phyloP scores from a whole-genome alignment of 2,113 vertebrate species.

The Sinocyclocheilus grahami region DNA sequence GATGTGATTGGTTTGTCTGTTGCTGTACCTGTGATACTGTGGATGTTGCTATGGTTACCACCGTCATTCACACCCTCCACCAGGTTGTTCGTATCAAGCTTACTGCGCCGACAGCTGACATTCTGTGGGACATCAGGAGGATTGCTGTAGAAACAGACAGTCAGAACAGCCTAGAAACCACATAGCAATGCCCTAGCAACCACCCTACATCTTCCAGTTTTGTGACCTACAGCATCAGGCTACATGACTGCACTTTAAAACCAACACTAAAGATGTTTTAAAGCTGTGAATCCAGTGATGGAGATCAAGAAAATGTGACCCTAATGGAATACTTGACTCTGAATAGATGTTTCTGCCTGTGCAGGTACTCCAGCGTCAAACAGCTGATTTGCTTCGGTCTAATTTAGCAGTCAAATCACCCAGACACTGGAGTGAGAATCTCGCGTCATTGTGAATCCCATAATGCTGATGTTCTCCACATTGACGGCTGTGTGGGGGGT shows the following conservation, averaged over 20 bases:
- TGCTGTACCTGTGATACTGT: slow-evolving; percentile 80
- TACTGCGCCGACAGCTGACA: slow-evolving; percentile 68
- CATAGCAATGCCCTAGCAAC: neutral
- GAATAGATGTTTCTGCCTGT: too few species aligned
- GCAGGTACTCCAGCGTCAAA: neutral
- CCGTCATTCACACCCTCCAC: slow-evolving; percentile 71
- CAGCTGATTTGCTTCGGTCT: neutral
- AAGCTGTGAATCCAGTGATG: neutral
- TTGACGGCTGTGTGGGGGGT: neutral
- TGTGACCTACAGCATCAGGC: neutral
- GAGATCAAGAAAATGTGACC: neutral
- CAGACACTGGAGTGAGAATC: neutral
- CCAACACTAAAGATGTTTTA: neutral
- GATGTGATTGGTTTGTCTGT: neutral
- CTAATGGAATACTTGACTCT: neutral
- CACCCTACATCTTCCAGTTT: neutral
- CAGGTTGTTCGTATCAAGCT: slow-evolving; percentile 58
- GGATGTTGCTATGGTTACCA: slow-evolving; percentile 64
- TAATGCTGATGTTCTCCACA: neutral
- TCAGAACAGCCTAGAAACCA: neutral
- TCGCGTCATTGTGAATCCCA: neutral
- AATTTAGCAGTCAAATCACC: neutral
- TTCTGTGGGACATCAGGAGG: slow-evolving; percentile 45
- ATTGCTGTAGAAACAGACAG: slow-evolving; percentile 63
- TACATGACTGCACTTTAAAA: neutral